phyloP scores from a whole-genome alignment of 2,797 vertebrate species.

The Sphaeramia orbicularis region DNA sequence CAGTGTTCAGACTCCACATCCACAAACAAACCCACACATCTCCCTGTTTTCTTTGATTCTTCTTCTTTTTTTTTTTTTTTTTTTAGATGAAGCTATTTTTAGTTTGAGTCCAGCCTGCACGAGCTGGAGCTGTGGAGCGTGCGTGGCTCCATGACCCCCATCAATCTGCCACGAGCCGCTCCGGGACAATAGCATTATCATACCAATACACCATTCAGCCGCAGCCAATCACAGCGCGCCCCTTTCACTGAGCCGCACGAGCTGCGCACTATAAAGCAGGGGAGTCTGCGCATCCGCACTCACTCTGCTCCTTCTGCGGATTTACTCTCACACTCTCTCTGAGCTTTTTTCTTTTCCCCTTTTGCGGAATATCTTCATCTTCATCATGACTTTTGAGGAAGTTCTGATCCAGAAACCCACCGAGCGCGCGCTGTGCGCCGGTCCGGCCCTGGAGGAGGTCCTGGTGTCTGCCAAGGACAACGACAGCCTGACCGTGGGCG shows the following conservation, averaged over 20 bases:
- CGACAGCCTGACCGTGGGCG: slow-evolving; percentile 92
- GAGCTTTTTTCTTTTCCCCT: neutral
- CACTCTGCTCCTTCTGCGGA: slow-evolving; percentile 63
- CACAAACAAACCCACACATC: too few species aligned
- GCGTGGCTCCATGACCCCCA: slow-evolving; percentile 70
- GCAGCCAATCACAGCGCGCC: slow-evolving; percentile 79
- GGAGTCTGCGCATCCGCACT: neutral
- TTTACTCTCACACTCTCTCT: slow-evolving; percentile 36
- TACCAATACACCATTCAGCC: slow-evolving; percentile 77
- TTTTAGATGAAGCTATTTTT: slow-evolving; percentile 66
- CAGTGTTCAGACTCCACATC: too few species aligned
- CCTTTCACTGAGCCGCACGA: slow-evolving; percentile 72
- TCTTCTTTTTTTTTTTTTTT: too few species aligned
- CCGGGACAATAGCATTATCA: slow-evolving; percentile 85
- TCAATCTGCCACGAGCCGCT: slow-evolving; percentile 87
- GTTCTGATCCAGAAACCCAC: slow-evolving; percentile 74
- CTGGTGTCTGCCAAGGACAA: slow-evolving; percentile 91
- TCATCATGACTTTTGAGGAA: slow-evolving; percentile 86
- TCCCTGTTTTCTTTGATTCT: neutral
- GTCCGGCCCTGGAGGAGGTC: slow-evolving; percentile 89
- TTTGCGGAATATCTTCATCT: slow-evolving; percentile 54
- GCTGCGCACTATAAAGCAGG: slow-evolving; percentile 71
- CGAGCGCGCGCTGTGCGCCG: slow-evolving; percentile 86
- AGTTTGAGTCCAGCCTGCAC: slow-evolving; percentile 26
- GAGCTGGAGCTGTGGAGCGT: slow-evolving; percentile 33